A percentile compares a stretch with the other conserved stretches of the same genome.
Evolutionary conservation across 2,113 vertebrate genomes (phyloP).

Genomic region (Hipposideros armiger): DNA sequence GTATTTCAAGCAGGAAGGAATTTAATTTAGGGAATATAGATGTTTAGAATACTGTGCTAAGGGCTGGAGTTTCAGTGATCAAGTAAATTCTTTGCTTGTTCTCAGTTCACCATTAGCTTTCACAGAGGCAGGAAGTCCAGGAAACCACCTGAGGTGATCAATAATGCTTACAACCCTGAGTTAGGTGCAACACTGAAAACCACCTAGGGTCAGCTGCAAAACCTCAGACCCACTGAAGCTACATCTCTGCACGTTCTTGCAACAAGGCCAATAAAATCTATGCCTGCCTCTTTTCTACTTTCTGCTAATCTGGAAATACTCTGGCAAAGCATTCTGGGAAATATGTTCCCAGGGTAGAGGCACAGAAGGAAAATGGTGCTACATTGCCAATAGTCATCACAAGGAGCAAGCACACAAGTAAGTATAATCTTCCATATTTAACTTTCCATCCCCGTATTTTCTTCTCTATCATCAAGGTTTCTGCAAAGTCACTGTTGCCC

Average conservation of each 20-base stretch:
- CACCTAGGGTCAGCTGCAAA: neutral
- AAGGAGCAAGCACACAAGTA: neutral
- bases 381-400: neutral
- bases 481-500: neutral
- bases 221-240: neutral
- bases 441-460: neutral
- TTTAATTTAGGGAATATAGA: neutral
- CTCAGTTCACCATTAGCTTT: neutral
- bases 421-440: neutral
- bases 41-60: neutral
- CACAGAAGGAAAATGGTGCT: neutral
- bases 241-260: neutral
- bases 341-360: neutral
- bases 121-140: neutral
- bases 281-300: neutral
- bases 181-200: neutral
- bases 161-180: neutral
- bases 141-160: neutral
- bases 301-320: neutral
- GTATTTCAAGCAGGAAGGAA: conserved; percentile 19
- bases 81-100: neutral
- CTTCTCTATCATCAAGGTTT: neutral
- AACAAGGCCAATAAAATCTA: neutral
- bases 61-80: neutral
- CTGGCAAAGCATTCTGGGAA: neutral